phyloP scores from a whole-genome alignment of 2,888 invertebrate species.

The Boloria euphrosyne region DNA sequence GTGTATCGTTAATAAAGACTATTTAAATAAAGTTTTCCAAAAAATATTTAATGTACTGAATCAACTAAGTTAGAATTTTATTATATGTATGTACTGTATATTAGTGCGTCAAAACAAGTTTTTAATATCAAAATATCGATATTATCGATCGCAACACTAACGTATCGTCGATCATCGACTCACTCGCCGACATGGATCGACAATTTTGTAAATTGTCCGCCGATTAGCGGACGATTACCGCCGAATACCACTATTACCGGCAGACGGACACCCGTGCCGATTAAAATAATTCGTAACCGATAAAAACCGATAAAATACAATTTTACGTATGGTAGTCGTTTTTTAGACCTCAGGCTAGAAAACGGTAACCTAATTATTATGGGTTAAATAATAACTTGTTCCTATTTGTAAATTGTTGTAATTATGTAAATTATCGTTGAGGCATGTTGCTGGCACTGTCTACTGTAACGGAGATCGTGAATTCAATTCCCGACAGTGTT shows the following conservation, averaged over 20 bases:
- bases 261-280: conserved; percentile 80
- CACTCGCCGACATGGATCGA: conserved; percentile 79
- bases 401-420: neutral
- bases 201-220: conserved; percentile 81
- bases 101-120: neutral
- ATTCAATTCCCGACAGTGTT: too few relatives aligned
- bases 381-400: neutral
- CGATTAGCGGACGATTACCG: conserved; percentile 81
- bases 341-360: conserved; percentile 50
- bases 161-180: conserved; percentile 63
- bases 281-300: conserved; percentile 81
- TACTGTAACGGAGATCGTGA: too few relatives aligned
- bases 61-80: too few relatives aligned
- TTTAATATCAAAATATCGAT: conserved; percentile 48
- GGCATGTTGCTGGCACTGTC: too few relatives aligned
- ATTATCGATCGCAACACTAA: conserved; percentile 59
- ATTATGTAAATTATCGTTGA: neutral
- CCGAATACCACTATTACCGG: conserved; percentile 63
- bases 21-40: too few relatives aligned
- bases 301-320: conserved; percentile 76
- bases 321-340: conserved; percentile 62
- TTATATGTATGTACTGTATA: neutral
- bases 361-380: conserved; percentile 35
- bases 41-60: too few relatives aligned
- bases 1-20: too few relatives aligned